Base-by-base conservation (phyloP, 2,113 vertebrate species). In the Marmota monax region DNA sequence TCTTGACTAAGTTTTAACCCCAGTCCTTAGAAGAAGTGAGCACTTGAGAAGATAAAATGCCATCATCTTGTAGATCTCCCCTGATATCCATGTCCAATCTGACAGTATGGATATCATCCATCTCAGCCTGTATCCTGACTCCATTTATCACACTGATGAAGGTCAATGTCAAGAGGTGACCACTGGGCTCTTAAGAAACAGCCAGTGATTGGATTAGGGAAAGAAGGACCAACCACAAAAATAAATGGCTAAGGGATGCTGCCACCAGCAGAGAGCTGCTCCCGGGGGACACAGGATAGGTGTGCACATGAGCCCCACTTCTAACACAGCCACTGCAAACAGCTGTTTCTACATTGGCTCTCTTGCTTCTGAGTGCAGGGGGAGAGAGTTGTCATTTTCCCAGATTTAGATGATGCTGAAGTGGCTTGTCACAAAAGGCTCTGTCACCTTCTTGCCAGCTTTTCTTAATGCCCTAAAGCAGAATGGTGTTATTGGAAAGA, bases 291-390 rank as follows among this genome's bases (percentile, higher is more conserved):
- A 45, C 5, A 58, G 16, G 78, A 73, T 4, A 53, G 37, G 17
- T 56, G 1, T 18, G 20, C 9, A 84, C 4, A 5, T 3, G 63
- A 7, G 9, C 32, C 34, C 58, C 32, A 22, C 29, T 12, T 29
- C 45, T 17, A 48, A 37, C 42, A 27, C 0, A 25, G 53, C 13
- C 48, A 13, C 20, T 13, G 42, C 77, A 77, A 58, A 83, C 10
- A 53, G 34, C 51, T 4, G 0, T 51, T 69, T 45, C 14, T 39
- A 4, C 34, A n/a, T 0, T 16, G 25, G 63, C 8, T 29, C 0
- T 29, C 83, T 70, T 42, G 45, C 1, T 63, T 18, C 48, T 4
- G 3, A 53, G 39, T 5, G 6, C 23, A 72, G n/a, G 37, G n/a
- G 18, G 27, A 70, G 6, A 25, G 20, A n/a, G 9, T 7, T 20